Evolutionary conservation across 2,888 invertebrate genomes (phyloP).

Genomic region (Theristus sp.): DNA sequence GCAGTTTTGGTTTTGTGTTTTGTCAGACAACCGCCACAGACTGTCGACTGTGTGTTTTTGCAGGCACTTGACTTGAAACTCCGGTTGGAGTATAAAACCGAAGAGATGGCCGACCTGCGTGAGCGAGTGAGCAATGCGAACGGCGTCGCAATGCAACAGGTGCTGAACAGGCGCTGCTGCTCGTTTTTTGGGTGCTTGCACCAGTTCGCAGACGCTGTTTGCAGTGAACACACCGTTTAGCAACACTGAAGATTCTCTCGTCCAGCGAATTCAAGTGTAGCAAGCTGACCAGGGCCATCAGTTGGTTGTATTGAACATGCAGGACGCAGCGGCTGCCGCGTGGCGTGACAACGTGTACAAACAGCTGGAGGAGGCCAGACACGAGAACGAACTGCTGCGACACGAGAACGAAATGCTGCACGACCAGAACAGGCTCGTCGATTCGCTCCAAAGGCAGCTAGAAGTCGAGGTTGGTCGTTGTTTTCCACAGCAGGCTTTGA

Average conservation of each 20-base stretch:
- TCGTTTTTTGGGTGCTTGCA: too few species aligned
- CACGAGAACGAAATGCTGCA: not conserved
- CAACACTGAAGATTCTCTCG: too few species aligned
- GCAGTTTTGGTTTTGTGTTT: too few species aligned
- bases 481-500: not conserved
- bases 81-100: not conserved
- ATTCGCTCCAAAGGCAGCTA: not conserved
- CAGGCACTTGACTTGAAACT: slow-evolving; percentile 1
- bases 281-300: not conserved
- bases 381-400: slow-evolving; percentile 3
- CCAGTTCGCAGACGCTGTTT: too few species aligned
- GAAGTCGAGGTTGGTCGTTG: not conserved
- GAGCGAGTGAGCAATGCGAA: not conserved
- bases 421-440: not conserved
- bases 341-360: slow-evolving; percentile 1
- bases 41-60: too few species aligned
- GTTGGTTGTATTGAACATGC: not conserved
- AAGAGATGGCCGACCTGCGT: not conserved
- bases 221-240: too few species aligned
- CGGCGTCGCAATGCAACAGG: not conserved
- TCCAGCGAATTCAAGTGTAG: too few species aligned
- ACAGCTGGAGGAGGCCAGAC: not conserved
- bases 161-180: too few species aligned
- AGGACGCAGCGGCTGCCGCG: not conserved
- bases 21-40: too few species aligned